Evolutionary conservation across 2,113 vertebrate species (phyloP).

Genomic region (Balaeniceps rex): DNA sequence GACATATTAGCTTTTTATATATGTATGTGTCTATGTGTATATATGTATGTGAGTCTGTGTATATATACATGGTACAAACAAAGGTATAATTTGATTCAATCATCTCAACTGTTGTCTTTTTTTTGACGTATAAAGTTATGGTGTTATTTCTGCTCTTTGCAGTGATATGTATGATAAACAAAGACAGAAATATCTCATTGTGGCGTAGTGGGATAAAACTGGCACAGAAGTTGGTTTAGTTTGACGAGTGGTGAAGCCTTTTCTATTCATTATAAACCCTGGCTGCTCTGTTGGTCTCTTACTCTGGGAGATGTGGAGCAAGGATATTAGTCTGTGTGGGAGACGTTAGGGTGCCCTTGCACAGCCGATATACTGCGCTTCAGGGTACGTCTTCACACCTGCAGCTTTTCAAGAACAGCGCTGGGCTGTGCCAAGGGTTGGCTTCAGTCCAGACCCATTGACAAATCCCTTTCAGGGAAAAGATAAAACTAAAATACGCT

Average conservation of each 20-base stretch:
- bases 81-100: not conserved
- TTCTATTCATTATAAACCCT: not conserved
- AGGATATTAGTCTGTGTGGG: not conserved
- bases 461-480: not conserved
- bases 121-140: not conserved
- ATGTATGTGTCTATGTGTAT: not conserved
- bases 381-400: not conserved
- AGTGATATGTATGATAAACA: not conserved
- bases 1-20: not conserved
- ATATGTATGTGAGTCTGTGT: not conserved
- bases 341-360: not conserved
- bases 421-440: not conserved
- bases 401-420: not conserved
- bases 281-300: not conserved
- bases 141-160: not conserved
- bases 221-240: not conserved
- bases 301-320: not conserved
- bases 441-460: not conserved
- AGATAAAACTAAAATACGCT: not conserved
- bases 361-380: not conserved
- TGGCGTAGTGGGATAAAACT: not conserved
- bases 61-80: not conserved
- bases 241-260: not conserved
- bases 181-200: not conserved
- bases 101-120: not conserved